These are phyloP conservation scores for Danionella cerebrum DNA, from an alignment of 2,113 vertebrate species.

Conservation along the genomic window DNA sequence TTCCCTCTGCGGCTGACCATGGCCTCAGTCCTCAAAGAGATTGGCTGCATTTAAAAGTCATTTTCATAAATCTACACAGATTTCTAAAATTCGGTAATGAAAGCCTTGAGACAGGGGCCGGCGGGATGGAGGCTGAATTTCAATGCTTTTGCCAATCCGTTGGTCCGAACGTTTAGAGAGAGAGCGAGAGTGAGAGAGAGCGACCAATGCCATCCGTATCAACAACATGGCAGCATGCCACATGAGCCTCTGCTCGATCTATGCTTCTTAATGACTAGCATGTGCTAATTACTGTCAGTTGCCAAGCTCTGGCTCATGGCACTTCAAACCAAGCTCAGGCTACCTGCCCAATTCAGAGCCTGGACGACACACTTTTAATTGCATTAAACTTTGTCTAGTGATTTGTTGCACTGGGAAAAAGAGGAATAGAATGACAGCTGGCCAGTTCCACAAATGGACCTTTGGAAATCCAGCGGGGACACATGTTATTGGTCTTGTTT, in stretches of 20 bases:
- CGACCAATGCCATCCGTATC: conserved; percentile 68
- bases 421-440: conserved; percentile 47
- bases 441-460: conserved; percentile 46
- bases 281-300: conserved; percentile 93
- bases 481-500: conserved; percentile 45
- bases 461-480: conserved; percentile 30
- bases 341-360: conserved; percentile 64
- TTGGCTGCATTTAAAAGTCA: conserved; percentile 90
- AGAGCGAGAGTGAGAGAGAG: no score
- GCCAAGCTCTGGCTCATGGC: conserved; percentile 53
- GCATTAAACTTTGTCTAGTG: conserved; percentile 49
- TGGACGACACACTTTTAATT: conserved; percentile 49
- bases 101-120: conserved; percentile 73
- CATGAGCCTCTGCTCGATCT: conserved; percentile 76
- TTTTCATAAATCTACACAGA: conserved; percentile 91
- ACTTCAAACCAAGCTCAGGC: conserved; percentile 26
- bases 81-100: conserved; percentile 81
- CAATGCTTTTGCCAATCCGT: neutral
- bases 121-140: no score
- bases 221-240: conserved; percentile 79
- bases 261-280: conserved; percentile 91
- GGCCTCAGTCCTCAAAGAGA: conserved; percentile 84
- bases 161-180: conserved; percentile 10
- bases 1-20: conserved; percentile 79
- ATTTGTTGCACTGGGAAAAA: conserved; percentile 50